phyloP scores from a whole-genome alignment of 2,113 vertebrate genomes.

The Atrichornis clamosus region DNA sequence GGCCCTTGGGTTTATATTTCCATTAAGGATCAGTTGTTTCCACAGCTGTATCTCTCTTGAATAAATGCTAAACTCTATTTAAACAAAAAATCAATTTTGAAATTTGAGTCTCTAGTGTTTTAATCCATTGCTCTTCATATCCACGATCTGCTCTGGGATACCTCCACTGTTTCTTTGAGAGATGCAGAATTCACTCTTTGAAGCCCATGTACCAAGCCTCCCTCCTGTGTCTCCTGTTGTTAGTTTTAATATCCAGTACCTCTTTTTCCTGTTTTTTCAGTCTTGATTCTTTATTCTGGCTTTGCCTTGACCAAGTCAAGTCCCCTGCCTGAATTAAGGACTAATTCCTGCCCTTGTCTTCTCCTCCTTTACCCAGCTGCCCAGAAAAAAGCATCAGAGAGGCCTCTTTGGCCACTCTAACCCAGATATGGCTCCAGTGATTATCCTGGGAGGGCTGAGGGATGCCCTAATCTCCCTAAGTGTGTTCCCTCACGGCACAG shows the following conservation, averaged over 20 bases:
- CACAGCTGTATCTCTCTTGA: neutral
- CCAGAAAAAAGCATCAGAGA: neutral
- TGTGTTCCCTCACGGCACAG: fast-evolving
- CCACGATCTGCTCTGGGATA: neutral
- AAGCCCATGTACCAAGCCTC: neutral
- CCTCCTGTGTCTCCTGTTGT: neutral
- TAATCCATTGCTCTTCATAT: neutral
- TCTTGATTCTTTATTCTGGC: neutral
- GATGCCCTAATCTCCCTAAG: neutral
- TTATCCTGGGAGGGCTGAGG: neutral
- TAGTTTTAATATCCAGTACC: neutral
- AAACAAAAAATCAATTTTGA: neutral
- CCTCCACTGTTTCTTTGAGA: neutral
- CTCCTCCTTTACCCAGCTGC: neutral
- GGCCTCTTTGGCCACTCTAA: neutral
- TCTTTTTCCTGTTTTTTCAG: neutral
- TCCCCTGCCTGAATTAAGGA: neutral
- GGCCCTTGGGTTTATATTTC: neutral
- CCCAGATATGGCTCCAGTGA: neutral
- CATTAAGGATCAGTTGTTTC: neutral
- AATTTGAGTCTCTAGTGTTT: neutral
- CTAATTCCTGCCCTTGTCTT: neutral
- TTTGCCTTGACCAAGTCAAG: neutral
- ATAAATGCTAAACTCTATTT: neutral
- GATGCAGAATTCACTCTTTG: neutral